These are phyloP conservation scores for Myotis planiceps DNA, from an alignment of 2,797 vertebrate genomes.

Conservation along the genomic window DNA sequence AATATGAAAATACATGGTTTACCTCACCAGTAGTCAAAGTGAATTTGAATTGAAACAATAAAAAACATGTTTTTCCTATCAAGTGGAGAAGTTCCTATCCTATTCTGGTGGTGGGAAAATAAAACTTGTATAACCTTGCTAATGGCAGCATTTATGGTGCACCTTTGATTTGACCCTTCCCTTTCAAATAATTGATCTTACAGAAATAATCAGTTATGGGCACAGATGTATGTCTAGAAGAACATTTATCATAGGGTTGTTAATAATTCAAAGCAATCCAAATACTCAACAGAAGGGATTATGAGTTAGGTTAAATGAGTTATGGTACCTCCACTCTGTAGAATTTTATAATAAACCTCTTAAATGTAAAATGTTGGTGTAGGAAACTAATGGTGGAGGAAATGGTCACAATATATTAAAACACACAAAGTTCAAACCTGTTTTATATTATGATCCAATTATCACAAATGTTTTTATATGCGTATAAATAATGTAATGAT, in stretches of 20 bases:
- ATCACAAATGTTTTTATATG: background rate
- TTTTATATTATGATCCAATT: background rate
- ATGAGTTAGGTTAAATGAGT: background rate
- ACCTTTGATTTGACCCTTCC: background rate
- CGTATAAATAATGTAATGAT: background rate
- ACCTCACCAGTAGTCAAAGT: background rate
- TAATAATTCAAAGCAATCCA: slow-evolving; percentile 2
- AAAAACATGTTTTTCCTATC: background rate
- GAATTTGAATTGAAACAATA: background rate
- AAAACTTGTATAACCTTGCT: background rate
- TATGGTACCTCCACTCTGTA: background rate
- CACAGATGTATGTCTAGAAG: background rate
- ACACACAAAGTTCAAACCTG: background rate
- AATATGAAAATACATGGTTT: background rate
- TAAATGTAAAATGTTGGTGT: background rate
- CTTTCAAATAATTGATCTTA: background rate
- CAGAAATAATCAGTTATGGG: background rate
- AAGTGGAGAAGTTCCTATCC: background rate
- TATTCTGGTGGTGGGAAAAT: background rate
- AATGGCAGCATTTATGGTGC: background rate
- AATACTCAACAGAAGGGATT: background rate
- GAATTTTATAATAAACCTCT: background rate
- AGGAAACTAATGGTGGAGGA: background rate
- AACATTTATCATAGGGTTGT: background rate
- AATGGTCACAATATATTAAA: slow-evolving; percentile 7